Conservation (phyloP, 2,888 invertebrate species). For the Frankliniella fusca region DNA sequence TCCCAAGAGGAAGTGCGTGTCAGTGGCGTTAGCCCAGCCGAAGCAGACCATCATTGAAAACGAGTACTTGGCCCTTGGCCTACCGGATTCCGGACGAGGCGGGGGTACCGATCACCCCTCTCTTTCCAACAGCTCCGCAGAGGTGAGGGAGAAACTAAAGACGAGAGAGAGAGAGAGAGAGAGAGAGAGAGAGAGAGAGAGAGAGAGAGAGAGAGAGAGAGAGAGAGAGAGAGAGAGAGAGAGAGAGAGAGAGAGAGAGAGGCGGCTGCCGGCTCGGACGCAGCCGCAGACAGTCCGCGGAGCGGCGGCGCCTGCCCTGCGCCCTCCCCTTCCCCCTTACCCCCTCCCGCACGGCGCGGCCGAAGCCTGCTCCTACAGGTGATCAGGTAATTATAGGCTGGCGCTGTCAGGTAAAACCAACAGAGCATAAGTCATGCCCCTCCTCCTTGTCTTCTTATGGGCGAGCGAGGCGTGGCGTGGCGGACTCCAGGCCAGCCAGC, state of each 20-base stretch:
- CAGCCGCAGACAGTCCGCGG: not conserved
- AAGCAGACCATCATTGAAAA: too few species aligned
- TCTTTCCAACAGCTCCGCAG: not conserved
- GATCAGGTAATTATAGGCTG: conserved; percentile 26
- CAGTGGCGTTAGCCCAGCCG: too few species aligned
- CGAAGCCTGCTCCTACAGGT: conserved; percentile 17
- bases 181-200: not conserved
- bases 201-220: not conserved
- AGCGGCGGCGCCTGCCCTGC: not conserved
- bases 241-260: conserved; percentile 1
- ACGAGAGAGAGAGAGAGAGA: not conserved
- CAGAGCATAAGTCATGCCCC: conserved; percentile 25
- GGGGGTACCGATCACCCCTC: too few species aligned
- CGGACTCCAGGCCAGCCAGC: not conserved
- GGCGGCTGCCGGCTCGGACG: not conserved
- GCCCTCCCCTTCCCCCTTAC: not conserved
- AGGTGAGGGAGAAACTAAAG: not conserved
- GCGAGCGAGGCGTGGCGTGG: too few species aligned
- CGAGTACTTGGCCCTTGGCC: too few species aligned
- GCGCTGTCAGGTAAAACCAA: conserved; percentile 26
- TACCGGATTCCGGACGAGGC: too few species aligned
- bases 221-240: not conserved
- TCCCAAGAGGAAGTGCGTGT: too few species aligned
- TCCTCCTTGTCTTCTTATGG: not conserved
- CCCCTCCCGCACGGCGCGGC: not conserved